These are phyloP conservation scores for Anthoptus insignis DNA, from an alignment of 2,888 invertebrate species.

Conservation along the genomic window DNA sequence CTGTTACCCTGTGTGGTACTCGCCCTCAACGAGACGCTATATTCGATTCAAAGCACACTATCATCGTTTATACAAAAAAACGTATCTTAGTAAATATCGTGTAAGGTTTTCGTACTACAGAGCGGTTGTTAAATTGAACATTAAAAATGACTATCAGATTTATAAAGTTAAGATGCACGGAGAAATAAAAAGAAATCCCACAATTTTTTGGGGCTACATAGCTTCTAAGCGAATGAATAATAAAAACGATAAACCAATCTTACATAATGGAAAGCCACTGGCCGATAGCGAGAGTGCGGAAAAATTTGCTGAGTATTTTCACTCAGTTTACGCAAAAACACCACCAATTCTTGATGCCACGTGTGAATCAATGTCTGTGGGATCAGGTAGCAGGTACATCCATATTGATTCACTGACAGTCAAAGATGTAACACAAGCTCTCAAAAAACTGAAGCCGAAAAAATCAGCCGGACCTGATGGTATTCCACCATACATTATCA, in stretches of 20 bases:
- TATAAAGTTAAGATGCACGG: too few relatives aligned
- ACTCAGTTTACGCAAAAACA: not conserved
- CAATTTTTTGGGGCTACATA: too few relatives aligned
- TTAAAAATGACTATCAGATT: constrained; percentile 6
- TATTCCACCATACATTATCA: not conserved
- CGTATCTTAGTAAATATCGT: not conserved
- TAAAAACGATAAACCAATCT: not conserved
- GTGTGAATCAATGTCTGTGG: not conserved
- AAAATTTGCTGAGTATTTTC: not conserved
- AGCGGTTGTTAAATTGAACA: not conserved
- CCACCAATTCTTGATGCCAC: not conserved
- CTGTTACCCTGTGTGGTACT: constrained; percentile 8
- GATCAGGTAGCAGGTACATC: not conserved
- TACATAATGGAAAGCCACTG: not conserved
- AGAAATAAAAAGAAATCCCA: too few relatives aligned
- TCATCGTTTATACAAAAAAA: constrained; percentile 7
- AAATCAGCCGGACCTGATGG: too few relatives aligned
- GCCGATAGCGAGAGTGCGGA: not conserved
- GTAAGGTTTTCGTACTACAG: not conserved
- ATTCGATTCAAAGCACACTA: not conserved
- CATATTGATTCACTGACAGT: not conserved
- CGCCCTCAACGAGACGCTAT: constrained; percentile 9
- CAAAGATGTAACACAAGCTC: not conserved
- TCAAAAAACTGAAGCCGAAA: not conserved
- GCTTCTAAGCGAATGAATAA: not conserved